Evolutionary conservation across 2,797 vertebrate genomes (phyloP).

Genomic region (Leptoclinus maculatus): DNA sequence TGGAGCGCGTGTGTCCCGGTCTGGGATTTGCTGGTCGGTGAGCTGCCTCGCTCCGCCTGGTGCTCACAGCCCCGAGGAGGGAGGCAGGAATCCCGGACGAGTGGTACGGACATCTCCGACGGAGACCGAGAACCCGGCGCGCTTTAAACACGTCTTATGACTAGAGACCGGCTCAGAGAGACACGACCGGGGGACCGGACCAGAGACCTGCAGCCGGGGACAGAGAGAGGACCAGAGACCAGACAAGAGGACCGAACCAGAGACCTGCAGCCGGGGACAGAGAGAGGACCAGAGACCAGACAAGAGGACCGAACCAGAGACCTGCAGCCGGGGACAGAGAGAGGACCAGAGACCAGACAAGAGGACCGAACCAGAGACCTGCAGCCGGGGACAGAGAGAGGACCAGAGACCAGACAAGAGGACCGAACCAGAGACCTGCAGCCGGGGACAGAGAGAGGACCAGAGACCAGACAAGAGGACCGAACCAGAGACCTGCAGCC

Average conservation of each 20-base stretch:
- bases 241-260: background rate
- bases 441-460: too few relatives aligned
- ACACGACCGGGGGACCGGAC: slow-evolving; percentile 15
- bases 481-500: background rate
- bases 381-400: too few relatives aligned
- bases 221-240: background rate
- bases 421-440: too few relatives aligned
- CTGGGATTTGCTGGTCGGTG: slow-evolving; percentile 87
- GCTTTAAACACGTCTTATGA: slow-evolving; percentile 90
- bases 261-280: too few relatives aligned
- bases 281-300: slow-evolving; percentile 19
- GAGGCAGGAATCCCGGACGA: slow-evolving; percentile 89
- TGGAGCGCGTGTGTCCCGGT: slow-evolving; percentile 41
- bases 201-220: slow-evolving; percentile 12
- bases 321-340: slow-evolving; percentile 20
- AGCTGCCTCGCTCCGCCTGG: slow-evolving; percentile 89
- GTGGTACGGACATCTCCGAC: slow-evolving; percentile 95
- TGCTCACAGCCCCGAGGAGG: slow-evolving; percentile 86
- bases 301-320: background rate
- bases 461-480: too few relatives aligned
- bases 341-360: background rate
- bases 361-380: background rate
- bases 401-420: background rate
- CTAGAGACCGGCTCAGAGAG: slow-evolving; percentile 75
- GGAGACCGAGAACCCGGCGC: slow-evolving; percentile 85